phyloP scores from a whole-genome alignment of 2,888 invertebrate species.

The Orchesellides sinensis region DNA sequence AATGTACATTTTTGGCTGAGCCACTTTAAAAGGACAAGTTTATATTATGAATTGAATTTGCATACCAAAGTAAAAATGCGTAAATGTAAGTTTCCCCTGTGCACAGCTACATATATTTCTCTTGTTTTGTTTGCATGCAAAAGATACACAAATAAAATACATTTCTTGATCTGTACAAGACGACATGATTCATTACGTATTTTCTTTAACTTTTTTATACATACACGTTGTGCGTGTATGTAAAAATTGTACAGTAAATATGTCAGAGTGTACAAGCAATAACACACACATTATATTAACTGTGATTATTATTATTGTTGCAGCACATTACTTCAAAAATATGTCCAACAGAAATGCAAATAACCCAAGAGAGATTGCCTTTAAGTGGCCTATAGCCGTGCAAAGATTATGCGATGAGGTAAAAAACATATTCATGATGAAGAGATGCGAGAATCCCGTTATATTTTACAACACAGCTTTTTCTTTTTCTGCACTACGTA shows the following conservation, averaged over 20 bases:
- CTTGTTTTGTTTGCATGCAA: background rate
- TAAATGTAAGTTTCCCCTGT: too few species aligned
- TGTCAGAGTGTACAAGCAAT: background rate
- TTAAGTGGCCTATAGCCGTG: constrained; percentile 25
- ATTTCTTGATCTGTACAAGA: background rate
- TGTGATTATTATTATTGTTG: background rate
- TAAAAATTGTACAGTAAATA: background rate
- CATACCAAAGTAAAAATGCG: too few species aligned
- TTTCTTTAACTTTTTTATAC: background rate
- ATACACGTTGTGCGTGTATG: too few species aligned
- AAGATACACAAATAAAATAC: background rate
- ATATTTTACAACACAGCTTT: constrained; percentile 2
- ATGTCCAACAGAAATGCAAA: too few species aligned
- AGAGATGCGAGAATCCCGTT: constrained; percentile 66
- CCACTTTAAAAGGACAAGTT: too few species aligned
- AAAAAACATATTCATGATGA: constrained; percentile 17
- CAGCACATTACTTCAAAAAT: too few species aligned
- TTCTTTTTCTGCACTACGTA: too few species aligned
- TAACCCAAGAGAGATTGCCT: too few species aligned
- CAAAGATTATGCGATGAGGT: constrained; percentile 66
- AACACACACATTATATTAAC: background rate
- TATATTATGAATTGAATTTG: too few species aligned
- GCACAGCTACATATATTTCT: background rate
- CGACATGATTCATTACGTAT: background rate
- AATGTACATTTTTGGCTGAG: too few species aligned